phyloP scores from a whole-genome alignment of 2,888 invertebrate genomes.

The Rapana venosa region DNA sequence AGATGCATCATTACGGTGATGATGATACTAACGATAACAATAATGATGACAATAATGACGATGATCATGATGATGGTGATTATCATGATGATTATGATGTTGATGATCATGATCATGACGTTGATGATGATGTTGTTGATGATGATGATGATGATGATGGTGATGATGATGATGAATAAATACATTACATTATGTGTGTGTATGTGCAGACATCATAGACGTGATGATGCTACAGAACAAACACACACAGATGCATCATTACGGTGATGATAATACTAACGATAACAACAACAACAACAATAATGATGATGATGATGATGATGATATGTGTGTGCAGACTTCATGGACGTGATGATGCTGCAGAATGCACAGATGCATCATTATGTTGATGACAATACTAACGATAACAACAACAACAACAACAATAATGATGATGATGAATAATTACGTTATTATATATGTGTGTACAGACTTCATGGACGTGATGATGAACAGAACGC shows the following conservation, averaged over 20 bases:
- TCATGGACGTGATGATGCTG: slow-evolving; percentile 75
- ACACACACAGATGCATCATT: neutral
- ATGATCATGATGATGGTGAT: slow-evolving; percentile 26
- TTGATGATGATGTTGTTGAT: neutral
- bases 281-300: neutral
- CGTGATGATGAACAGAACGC: neutral
- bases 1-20: too few relatives aligned
- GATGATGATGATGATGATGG: neutral
- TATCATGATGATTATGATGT: slow-evolving; percentile 14
- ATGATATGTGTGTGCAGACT: slow-evolving; percentile 57
- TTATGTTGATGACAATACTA: slow-evolving; percentile 34
- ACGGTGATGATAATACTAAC: neutral
- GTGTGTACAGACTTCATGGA: neutral
- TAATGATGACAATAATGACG: neutral
- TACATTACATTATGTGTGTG: too few relatives aligned
- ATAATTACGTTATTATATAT: neutral
- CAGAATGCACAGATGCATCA: slow-evolving; percentile 73
- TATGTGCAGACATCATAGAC: neutral
- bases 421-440: neutral
- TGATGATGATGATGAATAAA: neutral
- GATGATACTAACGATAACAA: neutral
- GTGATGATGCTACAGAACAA: neutral
- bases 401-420: slow-evolving; percentile 44
- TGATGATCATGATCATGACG: slow-evolving; percentile 25
- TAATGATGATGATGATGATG: neutral